Percentiles rank a stretch among this genome's conserved stretches.
Evolutionary conservation across 2,113 vertebrate species (phyloP).

Genomic region (Planiliza haematocheilus): DNA sequence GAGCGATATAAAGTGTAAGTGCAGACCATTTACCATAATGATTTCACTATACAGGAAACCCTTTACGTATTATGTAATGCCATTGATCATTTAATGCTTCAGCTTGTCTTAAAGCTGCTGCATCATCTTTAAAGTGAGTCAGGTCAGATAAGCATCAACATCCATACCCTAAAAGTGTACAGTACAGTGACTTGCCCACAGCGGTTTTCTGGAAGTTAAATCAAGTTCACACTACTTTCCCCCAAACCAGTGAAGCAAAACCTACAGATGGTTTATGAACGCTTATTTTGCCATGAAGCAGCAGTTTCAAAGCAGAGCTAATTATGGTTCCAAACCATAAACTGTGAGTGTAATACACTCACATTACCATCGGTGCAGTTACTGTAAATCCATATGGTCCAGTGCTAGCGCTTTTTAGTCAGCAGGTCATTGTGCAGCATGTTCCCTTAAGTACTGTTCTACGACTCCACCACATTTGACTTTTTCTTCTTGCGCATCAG

Average conservation of each 20-base stretch:
- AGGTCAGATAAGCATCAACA: neutral
- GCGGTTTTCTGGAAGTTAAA: neutral
- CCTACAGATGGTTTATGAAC: conserved; percentile 5
- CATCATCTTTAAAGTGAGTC: neutral
- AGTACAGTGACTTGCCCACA: neutral
- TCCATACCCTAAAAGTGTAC: no score
- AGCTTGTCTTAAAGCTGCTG: neutral
- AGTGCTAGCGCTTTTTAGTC: no score
- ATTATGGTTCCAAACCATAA: conserved; percentile 16
- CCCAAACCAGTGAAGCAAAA: conserved; percentile 17
- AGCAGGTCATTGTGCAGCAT: no score
- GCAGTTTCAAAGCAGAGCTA: conserved; percentile 18
- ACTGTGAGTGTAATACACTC: neutral
- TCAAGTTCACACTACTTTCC: neutral
- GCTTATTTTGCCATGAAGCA: neutral
- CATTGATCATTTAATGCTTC: neutral
- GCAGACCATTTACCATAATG: no score
- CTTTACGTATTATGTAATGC: neutral
- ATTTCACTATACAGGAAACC: neutral
- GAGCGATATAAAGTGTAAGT: no score
- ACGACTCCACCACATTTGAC: no score
- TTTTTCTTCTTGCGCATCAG: no score
- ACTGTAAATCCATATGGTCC: neutral
- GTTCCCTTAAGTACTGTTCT: no score
- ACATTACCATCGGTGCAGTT: neutral